Percentiles rank a stretch among this genome's conserved stretches.
phyloP scores from a whole-genome alignment of 1,140 invertebrate species.

The Papilio xuthus region DNA sequence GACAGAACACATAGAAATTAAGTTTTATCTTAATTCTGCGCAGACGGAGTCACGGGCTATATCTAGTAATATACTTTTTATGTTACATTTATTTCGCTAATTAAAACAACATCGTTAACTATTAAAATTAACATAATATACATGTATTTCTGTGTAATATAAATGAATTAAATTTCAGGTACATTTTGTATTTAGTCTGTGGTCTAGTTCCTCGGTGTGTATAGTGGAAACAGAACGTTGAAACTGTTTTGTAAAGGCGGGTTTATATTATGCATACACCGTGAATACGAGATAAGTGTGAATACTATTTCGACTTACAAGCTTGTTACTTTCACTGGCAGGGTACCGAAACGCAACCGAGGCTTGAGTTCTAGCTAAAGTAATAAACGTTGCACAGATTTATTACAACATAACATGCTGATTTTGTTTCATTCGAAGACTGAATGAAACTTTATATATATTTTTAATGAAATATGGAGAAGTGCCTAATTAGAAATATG shows the following conservation, averaged over 20 bases:
- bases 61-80: too few relatives aligned
- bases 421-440: not conserved
- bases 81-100: not conserved
- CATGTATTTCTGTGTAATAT: not conserved
- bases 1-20: too few relatives aligned
- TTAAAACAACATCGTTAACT: not conserved
- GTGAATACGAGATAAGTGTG: slow-evolving; percentile 39
- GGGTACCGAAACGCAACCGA: slow-evolving; percentile 1
- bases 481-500: not conserved
- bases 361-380: not conserved
- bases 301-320: slow-evolving; percentile 34
- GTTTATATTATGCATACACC: slow-evolving; percentile 38
- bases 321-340: slow-evolving; percentile 34
- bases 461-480: not conserved
- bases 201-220: slow-evolving; percentile 27
- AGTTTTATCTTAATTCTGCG: too few relatives aligned
- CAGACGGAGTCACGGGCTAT: too few relatives aligned
- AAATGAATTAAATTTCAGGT: slow-evolving; percentile 21
- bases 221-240: slow-evolving; percentile 33
- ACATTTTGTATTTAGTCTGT: slow-evolving; percentile 33
- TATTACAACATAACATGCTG: not conserved
- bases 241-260: slow-evolving; percentile 37
- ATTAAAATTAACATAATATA: not conserved
- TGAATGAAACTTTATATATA: not conserved
- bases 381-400: slow-evolving; percentile 11